Evolutionary conservation across 2,888 invertebrate species (phyloP).

Genomic region (Troides helena): DNA sequence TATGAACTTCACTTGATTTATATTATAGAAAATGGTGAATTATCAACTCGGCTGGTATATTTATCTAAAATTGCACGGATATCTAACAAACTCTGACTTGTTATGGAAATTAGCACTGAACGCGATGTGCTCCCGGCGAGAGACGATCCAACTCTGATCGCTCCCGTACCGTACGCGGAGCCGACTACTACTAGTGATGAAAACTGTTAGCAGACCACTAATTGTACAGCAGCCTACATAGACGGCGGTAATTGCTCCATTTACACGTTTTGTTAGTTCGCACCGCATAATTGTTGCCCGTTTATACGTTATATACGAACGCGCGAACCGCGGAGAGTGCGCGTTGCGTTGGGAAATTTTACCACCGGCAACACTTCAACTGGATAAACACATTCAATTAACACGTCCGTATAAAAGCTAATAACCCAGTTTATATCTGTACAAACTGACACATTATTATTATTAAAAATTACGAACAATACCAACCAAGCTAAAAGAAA

Average conservation of each 20-base stretch:
- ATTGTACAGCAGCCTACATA: conserved; percentile 78
- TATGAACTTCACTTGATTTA: not conserved
- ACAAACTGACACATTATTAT: no score
- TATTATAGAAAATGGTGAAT: not conserved
- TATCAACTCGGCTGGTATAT: no score
- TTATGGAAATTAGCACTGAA: not conserved
- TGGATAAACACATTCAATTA: conserved; percentile 32
- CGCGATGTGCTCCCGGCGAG: conserved; percentile 59
- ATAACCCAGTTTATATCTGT: conserved; percentile 2
- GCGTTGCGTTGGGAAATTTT: conserved; percentile 51
- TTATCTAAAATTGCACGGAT: no score
- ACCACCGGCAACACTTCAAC: conserved; percentile 38
- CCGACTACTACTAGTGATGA: conserved; percentile 73
- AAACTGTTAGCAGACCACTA: conserved; percentile 77
- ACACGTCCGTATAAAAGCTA: conserved; percentile 34
- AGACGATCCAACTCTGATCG: conserved; percentile 66
- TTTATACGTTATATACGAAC: conserved; percentile 66
- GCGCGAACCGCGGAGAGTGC: conserved; percentile 56
- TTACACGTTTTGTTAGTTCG: conserved; percentile 78
- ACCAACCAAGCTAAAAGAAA: no score
- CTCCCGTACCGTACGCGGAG: conserved; percentile 51
- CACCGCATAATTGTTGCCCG: conserved; percentile 72
- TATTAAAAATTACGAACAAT: no score
- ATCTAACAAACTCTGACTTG: no score
- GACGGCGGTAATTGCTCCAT: conserved; percentile 77